phyloP scores from a whole-genome alignment of 2,888 invertebrate genomes.

The Exocentrus adspersus region DNA sequence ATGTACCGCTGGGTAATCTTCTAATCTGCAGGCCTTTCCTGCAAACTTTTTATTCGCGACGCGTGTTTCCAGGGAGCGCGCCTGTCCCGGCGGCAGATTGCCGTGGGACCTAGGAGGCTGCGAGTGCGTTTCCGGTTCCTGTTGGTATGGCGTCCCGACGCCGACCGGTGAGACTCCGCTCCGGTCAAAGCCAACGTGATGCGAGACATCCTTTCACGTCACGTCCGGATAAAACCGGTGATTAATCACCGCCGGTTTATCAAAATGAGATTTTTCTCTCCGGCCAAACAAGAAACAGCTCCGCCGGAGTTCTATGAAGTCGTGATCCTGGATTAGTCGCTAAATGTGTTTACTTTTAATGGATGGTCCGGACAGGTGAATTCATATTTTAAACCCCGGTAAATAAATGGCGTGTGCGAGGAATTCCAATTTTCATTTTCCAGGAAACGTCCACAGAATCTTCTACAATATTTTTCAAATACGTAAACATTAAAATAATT shows the following conservation, averaged over 20 bases:
- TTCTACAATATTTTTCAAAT: no score
- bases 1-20: slow-evolving; percentile 18
- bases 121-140: slow-evolving; percentile 49
- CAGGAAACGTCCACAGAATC: no score
- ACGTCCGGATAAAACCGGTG: slow-evolving; percentile 62
- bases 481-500: no score
- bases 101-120: slow-evolving; percentile 49
- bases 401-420: slow-evolving; percentile 14
- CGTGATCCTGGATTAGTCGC: slow-evolving; percentile 49
- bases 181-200: slow-evolving; percentile 55
- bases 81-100: slow-evolving; percentile 46
- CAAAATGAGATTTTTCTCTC: slow-evolving; percentile 61
- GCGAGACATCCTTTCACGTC: slow-evolving; percentile 61
- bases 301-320: slow-evolving; percentile 49
- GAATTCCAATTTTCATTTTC: slow-evolving; percentile 18
- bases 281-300: slow-evolving; percentile 54
- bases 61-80: slow-evolving; percentile 31
- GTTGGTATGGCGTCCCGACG: slow-evolving; percentile 27
- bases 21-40: slow-evolving; percentile 16
- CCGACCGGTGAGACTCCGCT: slow-evolving; percentile 47
- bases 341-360: slow-evolving; percentile 45
- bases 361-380: slow-evolving; percentile 49
- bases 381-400: slow-evolving; percentile 37
- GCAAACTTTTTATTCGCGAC: slow-evolving; percentile 40
- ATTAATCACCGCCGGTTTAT: slow-evolving; percentile 61